These are phyloP conservation scores for Troides helena DNA, from an alignment of 2,888 invertebrate genomes.

Conservation along the genomic window DNA sequence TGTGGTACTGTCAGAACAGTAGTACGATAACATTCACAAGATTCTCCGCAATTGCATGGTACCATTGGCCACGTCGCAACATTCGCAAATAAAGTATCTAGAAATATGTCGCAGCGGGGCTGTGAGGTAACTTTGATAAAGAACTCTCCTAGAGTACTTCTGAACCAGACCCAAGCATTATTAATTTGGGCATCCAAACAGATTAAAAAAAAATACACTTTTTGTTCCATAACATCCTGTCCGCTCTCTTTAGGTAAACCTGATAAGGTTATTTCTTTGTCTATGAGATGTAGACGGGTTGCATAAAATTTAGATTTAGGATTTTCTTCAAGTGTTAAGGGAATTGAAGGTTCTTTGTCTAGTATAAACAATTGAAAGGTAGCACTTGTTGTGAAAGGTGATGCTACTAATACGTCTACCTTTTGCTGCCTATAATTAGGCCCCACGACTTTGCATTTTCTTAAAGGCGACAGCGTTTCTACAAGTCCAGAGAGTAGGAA, in stretches of 20 bases:
- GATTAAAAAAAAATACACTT: slow-evolving; percentile 60
- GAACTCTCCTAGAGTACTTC: slow-evolving; percentile 64
- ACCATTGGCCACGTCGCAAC: slow-evolving; percentile 62
- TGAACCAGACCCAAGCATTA: slow-evolving; percentile 70
- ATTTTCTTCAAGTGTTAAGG: slow-evolving; percentile 49
- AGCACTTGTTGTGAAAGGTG: slow-evolving; percentile 54
- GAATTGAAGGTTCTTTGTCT: slow-evolving; percentile 61
- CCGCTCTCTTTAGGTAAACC: slow-evolving; percentile 55
- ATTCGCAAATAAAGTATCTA: slow-evolving; percentile 60
- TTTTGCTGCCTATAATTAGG: slow-evolving; percentile 65
- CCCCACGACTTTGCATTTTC: slow-evolving; percentile 67
- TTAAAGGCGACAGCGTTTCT: slow-evolving; percentile 54
- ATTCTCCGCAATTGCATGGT: slow-evolving; percentile 67
- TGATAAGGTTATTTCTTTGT: slow-evolving; percentile 55
- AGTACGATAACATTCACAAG: slow-evolving; percentile 68
- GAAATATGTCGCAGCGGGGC: slow-evolving; percentile 64
- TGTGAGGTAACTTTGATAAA: slow-evolving; percentile 64
- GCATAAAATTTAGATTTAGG: slow-evolving; percentile 53
- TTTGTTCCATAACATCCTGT: slow-evolving; percentile 55
- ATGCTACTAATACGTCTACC: slow-evolving; percentile 59
- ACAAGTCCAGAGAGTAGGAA: slow-evolving; percentile 59
- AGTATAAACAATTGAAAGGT: slow-evolving; percentile 53
- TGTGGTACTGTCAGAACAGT: slow-evolving; percentile 62
- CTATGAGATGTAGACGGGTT: slow-evolving; percentile 60
- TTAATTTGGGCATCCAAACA: slow-evolving; percentile 63